A percentile compares a stretch with the other conserved stretches of the same genome.
phyloP scores from a whole-genome alignment of 2,797 vertebrate species.

The Acipenser oxyrinchus region DNA sequence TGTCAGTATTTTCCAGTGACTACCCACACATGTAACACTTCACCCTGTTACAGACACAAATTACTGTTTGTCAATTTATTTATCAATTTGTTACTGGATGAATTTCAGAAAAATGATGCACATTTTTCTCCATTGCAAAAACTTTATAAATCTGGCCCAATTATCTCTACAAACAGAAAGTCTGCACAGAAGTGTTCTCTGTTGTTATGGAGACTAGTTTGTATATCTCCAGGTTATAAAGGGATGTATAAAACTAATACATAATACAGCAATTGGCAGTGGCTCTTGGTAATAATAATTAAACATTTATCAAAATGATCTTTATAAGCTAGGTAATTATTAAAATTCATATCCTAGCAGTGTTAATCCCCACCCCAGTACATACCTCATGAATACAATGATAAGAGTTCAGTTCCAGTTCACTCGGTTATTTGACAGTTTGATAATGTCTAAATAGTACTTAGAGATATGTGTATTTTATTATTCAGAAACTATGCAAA shows the following conservation, averaged over 20 bases:
- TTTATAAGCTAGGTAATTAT: constrained; percentile 10
- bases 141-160: constrained; percentile 2
- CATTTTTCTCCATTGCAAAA: background rate
- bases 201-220: constrained; percentile 14
- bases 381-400: constrained; percentile 3
- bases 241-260: background rate
- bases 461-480: background rate
- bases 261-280: background rate
- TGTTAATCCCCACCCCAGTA: constrained; percentile 10
- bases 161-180: background rate
- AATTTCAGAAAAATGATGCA: background rate
- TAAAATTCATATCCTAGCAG: constrained; percentile 3
- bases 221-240: constrained; percentile 4
- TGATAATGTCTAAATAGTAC: constrained; percentile 5
- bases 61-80: no score
- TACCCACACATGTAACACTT: no score
- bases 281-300: constrained; percentile 10
- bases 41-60: no score
- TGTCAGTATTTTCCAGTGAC: no score
- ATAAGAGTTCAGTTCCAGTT: background rate
- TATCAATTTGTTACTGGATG: no score
- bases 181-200: background rate
- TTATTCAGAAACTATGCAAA: constrained; percentile 3
- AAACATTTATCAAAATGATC: constrained; percentile 10
- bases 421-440: constrained; percentile 1